These are phyloP conservation scores for Euura lappo DNA, from an alignment of 1,140 invertebrate genomes.

Conservation along the genomic window DNA sequence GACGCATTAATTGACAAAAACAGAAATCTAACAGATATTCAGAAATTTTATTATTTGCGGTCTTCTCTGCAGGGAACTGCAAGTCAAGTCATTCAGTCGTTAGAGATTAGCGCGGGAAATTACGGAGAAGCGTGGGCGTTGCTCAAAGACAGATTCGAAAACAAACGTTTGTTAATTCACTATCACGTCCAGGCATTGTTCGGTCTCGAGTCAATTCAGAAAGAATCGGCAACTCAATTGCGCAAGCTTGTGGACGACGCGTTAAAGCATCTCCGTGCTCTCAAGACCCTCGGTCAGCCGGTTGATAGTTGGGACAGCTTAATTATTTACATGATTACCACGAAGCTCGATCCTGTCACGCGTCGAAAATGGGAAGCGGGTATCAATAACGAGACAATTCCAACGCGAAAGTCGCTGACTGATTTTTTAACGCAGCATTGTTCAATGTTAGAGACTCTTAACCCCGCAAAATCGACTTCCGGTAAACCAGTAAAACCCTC, in stretches of 20 bases:
- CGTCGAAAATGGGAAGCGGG: constrained; percentile 38
- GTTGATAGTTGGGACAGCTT: constrained; percentile 42
- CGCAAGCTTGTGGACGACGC: constrained; percentile 43
- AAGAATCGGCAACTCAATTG: constrained; percentile 31
- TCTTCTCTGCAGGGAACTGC: constrained; percentile 32
- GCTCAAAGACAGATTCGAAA: constrained; percentile 33
- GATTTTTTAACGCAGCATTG: neutral
- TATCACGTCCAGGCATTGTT: constrained; percentile 27
- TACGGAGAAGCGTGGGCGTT: constrained; percentile 37
- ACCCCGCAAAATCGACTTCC: neutral
- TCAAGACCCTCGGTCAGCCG: constrained; percentile 36
- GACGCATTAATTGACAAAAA: constrained; percentile 37
- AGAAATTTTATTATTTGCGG: constrained; percentile 41
- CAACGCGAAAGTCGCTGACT: neutral
- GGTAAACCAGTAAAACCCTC: neutral
- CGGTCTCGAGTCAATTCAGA: constrained; percentile 30
- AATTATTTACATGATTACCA: constrained; percentile 37
- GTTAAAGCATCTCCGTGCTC: constrained; percentile 39
- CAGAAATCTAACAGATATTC: constrained; percentile 26
- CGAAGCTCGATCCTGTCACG: constrained; percentile 40
- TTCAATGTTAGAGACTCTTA: neutral
- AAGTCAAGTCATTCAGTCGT: constrained; percentile 28
- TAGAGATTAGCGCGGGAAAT: constrained; percentile 35
- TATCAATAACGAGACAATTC: neutral
- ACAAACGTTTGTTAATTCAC: constrained; percentile 25